Base-by-base conservation (phyloP, 2,888 invertebrate species). In the Brachycybe producta region DNA sequence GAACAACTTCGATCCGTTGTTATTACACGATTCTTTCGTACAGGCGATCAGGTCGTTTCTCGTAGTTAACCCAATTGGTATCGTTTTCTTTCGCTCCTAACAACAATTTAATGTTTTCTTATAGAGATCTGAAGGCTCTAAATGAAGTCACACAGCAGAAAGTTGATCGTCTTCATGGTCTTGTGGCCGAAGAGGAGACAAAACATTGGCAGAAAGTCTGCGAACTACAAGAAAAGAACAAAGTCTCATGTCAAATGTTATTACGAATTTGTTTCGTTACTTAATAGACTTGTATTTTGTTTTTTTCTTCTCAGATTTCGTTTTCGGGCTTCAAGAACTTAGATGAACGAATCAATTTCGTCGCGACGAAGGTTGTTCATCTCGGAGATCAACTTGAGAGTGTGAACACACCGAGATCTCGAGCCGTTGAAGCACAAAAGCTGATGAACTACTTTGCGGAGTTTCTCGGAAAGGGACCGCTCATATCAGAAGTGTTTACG, bases 381-480 rank as follows among this genome's bases (percentile, higher is more conserved):
- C 76, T 98, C n/a, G 98, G 97, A 0, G 97, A 97, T 69, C 97
- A 98, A 65, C 72, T 98, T 39, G 97, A 98, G 61, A 92, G 88
- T 56, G 91, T 97, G 0, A 86, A 95, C 64, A 90, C 86, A 0
- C 97, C 97, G 0, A 71, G 98, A 51, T 84, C 92, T 15, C 74
- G 97, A 52, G 91, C 94, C 0, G 88, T 88, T 0, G 97, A 98
- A 62, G 97, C 97, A 0, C 82, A 92, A 61, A 84, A 86, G 62
- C 68, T 98, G 23, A 81, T 98, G 72, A 83, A 82, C 51, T 83
- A 87, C 66, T 85, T 97, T 67, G 81, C 85, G 2, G 92, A 92
- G 63, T 97, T 97, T 67, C 72, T 95, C 3, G 80, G 81, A 49
- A 78, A 85, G 27, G 88, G 87, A 0, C 84, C 86, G 1, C 75